phyloP scores from a whole-genome alignment of 1,140 invertebrate species.

The Temnothorax nylanderi region DNA sequence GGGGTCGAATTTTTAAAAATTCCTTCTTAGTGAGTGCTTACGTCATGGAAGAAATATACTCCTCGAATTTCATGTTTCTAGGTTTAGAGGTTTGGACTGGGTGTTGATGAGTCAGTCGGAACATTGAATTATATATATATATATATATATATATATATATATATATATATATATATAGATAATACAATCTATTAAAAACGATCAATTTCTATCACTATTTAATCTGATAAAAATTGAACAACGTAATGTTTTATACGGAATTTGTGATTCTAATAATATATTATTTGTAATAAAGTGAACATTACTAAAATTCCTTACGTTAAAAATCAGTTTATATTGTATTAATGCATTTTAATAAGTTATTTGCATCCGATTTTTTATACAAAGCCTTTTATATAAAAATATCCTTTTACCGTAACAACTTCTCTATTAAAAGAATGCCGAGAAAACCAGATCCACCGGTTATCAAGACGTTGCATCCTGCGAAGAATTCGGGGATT shows the following conservation, averaged over 20 bases:
- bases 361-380: background rate
- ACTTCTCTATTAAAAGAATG: conserved; percentile 89
- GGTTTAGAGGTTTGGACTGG: no score
- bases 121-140: background rate
- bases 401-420: conserved; percentile 82
- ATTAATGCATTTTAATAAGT: background rate
- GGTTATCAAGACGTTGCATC: conserved; percentile 82
- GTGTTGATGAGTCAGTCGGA: no score
- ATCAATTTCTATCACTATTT: background rate
- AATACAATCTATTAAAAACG: background rate
- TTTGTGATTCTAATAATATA: background rate
- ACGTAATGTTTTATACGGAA: background rate
- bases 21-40: no score
- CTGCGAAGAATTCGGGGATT: conserved; percentile 76
- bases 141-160: no score
- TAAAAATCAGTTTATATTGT: background rate
- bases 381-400: background rate
- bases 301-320: background rate
- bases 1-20: no score
- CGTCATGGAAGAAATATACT: no score
- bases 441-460: conserved; percentile 90
- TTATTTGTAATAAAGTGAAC: background rate
- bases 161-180: no score
- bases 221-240: background rate
- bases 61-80: no score